Conservation (phyloP, 2,113 vertebrate species). For the Ochotona curzoniae region DNA sequence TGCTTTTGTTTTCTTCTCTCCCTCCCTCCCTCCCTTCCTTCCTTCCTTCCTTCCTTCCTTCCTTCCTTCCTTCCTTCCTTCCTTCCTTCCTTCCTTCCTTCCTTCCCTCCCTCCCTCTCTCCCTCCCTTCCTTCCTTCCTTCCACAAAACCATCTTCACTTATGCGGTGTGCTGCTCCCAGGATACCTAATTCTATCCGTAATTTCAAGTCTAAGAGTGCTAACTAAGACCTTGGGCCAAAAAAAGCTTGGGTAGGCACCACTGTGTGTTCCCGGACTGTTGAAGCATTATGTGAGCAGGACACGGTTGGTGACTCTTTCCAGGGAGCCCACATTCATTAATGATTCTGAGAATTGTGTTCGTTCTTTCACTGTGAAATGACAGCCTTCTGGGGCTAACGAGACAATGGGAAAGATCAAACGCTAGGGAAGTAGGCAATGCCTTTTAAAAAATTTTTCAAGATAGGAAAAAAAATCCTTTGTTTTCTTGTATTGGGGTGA, state of each 20-base stretch:
- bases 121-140: conserved; percentile 58
- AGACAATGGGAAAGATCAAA: conserved; percentile 76
- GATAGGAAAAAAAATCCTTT: not conserved
- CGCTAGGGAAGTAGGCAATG: conserved; percentile 69
- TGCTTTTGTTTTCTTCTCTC: conserved; percentile 23
- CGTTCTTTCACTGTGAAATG: conserved; percentile 33
- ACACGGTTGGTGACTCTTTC: not conserved
- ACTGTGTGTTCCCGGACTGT: not conserved
- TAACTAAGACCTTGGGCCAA: not conserved
- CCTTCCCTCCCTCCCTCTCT: not conserved
- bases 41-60: conserved; percentile 1
- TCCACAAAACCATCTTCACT: conserved; percentile 81
- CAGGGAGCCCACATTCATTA: not conserved
- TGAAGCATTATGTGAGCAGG: not conserved
- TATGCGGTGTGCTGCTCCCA: conserved; percentile 63
- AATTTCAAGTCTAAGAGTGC: conserved; percentile 37
- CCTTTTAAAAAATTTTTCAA: not conserved
- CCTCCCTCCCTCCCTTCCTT: not conserved
- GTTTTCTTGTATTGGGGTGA: not conserved
- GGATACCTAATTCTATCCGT: not conserved
- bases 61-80: conserved; percentile 57
- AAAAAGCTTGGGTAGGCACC: not conserved
- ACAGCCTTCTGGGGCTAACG: conserved; percentile 25
- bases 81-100: not conserved
- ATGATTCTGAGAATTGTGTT: conserved; percentile 55